phyloP scores from a whole-genome alignment of 2,797 vertebrate species.

The Xenops minutus region DNA sequence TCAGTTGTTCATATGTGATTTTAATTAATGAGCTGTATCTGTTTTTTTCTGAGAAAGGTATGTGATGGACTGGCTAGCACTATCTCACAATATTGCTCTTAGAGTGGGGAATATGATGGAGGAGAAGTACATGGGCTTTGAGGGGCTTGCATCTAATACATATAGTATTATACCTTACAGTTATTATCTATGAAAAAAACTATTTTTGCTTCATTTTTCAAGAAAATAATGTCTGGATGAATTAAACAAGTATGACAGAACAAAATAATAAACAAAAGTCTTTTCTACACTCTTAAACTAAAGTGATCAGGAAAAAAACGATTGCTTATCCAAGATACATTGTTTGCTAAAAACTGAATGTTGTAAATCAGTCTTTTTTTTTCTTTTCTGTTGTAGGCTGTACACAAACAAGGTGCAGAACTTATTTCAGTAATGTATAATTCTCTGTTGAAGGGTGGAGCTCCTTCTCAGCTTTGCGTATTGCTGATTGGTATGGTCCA shows the following conservation, averaged over 20 bases:
- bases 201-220: not conserved
- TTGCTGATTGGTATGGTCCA: not conserved
- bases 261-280: not conserved
- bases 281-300: not conserved
- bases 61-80: not conserved
- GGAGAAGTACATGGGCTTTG: not conserved
- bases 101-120: not conserved
- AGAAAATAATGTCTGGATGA: not conserved
- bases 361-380: not conserved
- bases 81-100: not conserved
- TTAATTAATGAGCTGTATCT: not conserved
- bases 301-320: not conserved
- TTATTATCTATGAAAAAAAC: not conserved
- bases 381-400: not conserved
- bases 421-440: not conserved
- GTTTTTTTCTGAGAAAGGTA: not conserved
- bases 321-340: not conserved
- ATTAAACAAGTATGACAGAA: not conserved
- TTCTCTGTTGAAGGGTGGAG: not conserved
- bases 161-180: not conserved
- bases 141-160: not conserved
- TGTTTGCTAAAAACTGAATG: not conserved
- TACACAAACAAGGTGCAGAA: not conserved
- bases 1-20: not conserved
- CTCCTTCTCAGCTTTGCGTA: not conserved